Conservation (phyloP, 1,140 invertebrate species). For the Maconellicoccus hirsutus region DNA sequence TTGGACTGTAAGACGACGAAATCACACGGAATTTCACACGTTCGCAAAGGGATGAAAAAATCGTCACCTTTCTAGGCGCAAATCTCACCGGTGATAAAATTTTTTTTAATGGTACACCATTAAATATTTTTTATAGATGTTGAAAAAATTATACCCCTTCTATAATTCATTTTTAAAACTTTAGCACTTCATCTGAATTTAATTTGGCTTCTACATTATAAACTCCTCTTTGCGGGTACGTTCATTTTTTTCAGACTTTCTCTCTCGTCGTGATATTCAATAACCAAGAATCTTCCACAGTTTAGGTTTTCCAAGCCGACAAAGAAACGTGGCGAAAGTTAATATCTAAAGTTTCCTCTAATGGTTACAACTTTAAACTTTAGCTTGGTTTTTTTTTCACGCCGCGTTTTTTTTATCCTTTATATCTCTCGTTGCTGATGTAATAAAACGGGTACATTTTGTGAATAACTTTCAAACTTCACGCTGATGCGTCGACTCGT, state of each 20-base stretch:
- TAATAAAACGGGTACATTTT: not conserved
- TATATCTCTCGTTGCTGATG: not conserved
- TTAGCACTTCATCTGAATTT: slow-evolving; percentile 21
- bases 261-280: not conserved
- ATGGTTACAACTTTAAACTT: slow-evolving; percentile 13
- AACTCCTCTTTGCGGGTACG: not conserved
- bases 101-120: not conserved
- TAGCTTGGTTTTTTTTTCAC: not conserved
- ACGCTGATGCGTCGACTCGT: not conserved
- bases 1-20: too few species aligned
- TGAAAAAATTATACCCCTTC: slow-evolving; percentile 15
- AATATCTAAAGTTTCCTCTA: slow-evolving; percentile 17
- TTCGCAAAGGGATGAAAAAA: too few species aligned
- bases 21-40: too few species aligned
- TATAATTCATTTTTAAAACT: slow-evolving; percentile 20
- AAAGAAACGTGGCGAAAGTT: slow-evolving; percentile 2
- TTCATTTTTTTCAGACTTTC: not conserved
- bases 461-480: not conserved
- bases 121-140: slow-evolving; percentile 18
- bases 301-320: not conserved
- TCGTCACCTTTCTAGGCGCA: too few species aligned
- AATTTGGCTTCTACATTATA: slow-evolving; percentile 15
- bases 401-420: not conserved
- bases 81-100: not conserved
- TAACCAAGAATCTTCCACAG: not conserved